Evolutionary conservation across 2,797 vertebrate genomes (phyloP), one percentile per base, ranked within the genome.

Genomic region (Tokudaia muenninki): DNA sequence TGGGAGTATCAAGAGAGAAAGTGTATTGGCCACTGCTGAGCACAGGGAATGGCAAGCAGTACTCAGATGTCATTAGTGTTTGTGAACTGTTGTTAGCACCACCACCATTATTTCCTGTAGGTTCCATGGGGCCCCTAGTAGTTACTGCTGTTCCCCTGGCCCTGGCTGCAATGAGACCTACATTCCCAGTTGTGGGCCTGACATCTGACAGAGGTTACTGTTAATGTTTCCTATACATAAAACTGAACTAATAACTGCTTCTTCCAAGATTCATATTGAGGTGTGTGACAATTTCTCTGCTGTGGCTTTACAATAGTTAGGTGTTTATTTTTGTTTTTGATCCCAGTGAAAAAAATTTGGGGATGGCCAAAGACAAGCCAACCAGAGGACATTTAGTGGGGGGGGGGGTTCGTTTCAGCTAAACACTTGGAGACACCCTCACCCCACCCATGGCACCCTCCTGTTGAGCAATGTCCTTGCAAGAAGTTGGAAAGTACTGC

Each of bases 91-190:
- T 4, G 1, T 34, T 31, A 11, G 47, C 84, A 6, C 34, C 0
- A 3, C 17, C 0, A 9, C 31, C 44, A 6, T 34, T 0, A 0
- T 31, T 17, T 19, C 37, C 11, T 1, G 29, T 50, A 34, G 75
- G 19, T 75, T 26, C n/a, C 26, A 0, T 57, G 3, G 19, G 26
- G 3, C 17, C 44, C 37, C 55, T n/a, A 59, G 52, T n/a, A 59
- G 52, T 41, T 41, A 41, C n/a, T 31, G 21, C 22, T 81, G n/a
- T 24, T 10, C 34, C 50, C 6, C 1, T 31, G 10, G 47, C 16
- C 74, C 75, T 24, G 11, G 22, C 59, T 75, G 83, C 41, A 67
- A n/a, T n/a, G n/a, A 72, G 34, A 88, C 17, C 41, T 41, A 14
- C 26, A 1, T 11, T 22, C 75, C 34, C 29, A 86, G 2, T 34